Evolutionary conservation across 2,888 invertebrate species (phyloP).

Genomic region (Lycocerus yunnanus): DNA sequence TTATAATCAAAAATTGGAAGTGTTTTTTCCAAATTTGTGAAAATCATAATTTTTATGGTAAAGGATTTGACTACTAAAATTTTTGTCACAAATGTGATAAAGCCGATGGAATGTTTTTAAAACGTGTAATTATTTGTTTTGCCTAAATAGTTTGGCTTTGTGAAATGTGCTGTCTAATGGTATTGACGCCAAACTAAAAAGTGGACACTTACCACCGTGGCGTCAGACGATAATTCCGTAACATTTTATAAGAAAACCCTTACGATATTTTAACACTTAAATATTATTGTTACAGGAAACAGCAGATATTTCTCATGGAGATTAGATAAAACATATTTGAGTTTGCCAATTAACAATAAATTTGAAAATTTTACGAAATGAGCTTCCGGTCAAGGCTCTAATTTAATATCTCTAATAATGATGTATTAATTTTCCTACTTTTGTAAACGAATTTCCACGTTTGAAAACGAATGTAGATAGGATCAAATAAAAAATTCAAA

Average conservation of each 20-base stretch:
- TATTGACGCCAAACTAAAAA: slow-evolving; percentile 18
- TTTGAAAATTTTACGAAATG: not conserved
- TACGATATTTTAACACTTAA: not conserved
- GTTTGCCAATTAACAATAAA: not conserved
- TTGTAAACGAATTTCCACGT: no score
- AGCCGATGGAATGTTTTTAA: not conserved
- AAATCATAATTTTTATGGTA: no score
- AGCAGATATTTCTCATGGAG: not conserved
- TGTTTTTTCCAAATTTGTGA: no score
- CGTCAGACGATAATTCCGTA: not conserved
- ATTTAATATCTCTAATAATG: no score
- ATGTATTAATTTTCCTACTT: no score
- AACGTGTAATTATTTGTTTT: not conserved
- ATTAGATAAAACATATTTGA: not conserved
- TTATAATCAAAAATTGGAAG: no score
- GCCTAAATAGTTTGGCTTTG: not conserved
- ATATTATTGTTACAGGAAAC: not conserved
- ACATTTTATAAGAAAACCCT: not conserved
- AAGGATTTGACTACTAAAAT: not conserved
- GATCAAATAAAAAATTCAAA: no score
- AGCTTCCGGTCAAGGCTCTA: no score
- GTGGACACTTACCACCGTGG: not conserved
- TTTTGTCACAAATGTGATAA: not conserved
- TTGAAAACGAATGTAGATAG: no score
- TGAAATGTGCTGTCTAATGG: slow-evolving; percentile 22